Evolutionary conservation across 1,140 invertebrate genomes (phyloP).

Genomic region (Meloidogyne floridensis): DNA sequence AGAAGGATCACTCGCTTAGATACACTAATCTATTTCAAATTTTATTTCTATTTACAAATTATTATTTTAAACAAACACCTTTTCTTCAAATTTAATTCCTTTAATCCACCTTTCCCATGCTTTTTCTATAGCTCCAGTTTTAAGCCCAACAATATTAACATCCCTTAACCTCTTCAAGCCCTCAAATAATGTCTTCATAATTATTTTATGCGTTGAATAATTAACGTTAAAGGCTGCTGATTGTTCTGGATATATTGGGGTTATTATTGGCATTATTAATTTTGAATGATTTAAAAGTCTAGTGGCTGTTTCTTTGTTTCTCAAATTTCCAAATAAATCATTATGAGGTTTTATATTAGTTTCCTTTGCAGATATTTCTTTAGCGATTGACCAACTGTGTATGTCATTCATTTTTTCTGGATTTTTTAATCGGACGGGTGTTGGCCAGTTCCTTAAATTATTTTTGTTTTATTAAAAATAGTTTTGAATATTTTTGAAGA

Average conservation of each 20-base stretch:
- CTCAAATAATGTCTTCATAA: background rate
- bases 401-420: background rate
- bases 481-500: too few species aligned
- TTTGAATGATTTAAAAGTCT: conserved; percentile 1
- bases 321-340: background rate
- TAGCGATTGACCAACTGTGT: background rate
- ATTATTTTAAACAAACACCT: background rate
- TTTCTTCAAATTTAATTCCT: conserved; percentile 6
- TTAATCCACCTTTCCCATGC: background rate
- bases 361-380: background rate
- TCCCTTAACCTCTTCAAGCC: background rate
- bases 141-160: background rate
- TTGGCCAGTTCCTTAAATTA: background rate
- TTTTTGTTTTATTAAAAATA: too few species aligned
- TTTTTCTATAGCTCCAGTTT: background rate
- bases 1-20: too few species aligned
- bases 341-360: background rate
- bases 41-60: too few species aligned
- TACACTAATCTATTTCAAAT: too few species aligned
- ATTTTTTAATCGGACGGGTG: background rate
- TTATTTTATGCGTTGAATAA: conserved; percentile 4
- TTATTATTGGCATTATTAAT: conserved; percentile 9
- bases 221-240: conserved; percentile 5
- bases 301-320: background rate
- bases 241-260: background rate